Base-by-base conservation (phyloP, 2,888 invertebrate species). In the Lumbricus terrestris region DNA sequence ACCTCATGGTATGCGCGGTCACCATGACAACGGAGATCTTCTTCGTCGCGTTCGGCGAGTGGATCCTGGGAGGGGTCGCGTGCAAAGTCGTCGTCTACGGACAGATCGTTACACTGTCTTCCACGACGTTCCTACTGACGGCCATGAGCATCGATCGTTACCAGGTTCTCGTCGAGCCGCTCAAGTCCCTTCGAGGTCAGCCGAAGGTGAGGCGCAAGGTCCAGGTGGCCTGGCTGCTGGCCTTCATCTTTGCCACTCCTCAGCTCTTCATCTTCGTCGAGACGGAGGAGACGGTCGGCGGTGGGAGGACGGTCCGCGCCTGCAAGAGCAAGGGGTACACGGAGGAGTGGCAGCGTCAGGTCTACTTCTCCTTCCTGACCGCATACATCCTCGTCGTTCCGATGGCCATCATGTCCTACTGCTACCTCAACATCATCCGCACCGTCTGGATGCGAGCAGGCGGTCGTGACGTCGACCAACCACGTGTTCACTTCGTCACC, bases 21-120 rank as follows among this genome's bases (percentile, higher is more conserved):
- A 95, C 95, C 11, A 95, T 95, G 95, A 94, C 95, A 33, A 94
- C 95, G 15, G 95, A 95, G 92, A 94, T 95, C 47, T 92, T 95
- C 20, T 94, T 95, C 91, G 94, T 94, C 47, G 94, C 95, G 0
- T 95, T 95, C 91, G 94, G 94, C 8, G 95, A 95, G 91, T 95
- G 95, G 95, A 94, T 95, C 20, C 93, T 95, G 29, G 95, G 95
- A 0, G 93, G 94, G 4, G 93, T 93, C 23, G 93, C 94, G 34
- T 95, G 95, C 93, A 95, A 95, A 92, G 91, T 95, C 23, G 93
- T 94, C 82, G 94, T 95, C 42, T 95, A 95, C 91, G 93, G 94
- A 11, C 95, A 95, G 93, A 94, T 94, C 11, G 95, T 95, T 23
- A 95, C 95, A 0, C 91, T 95, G 83, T 94, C 95, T 15, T 94